Conservation (phyloP, 1,140 invertebrate species). For the Antheraea pernyi region DNA sequence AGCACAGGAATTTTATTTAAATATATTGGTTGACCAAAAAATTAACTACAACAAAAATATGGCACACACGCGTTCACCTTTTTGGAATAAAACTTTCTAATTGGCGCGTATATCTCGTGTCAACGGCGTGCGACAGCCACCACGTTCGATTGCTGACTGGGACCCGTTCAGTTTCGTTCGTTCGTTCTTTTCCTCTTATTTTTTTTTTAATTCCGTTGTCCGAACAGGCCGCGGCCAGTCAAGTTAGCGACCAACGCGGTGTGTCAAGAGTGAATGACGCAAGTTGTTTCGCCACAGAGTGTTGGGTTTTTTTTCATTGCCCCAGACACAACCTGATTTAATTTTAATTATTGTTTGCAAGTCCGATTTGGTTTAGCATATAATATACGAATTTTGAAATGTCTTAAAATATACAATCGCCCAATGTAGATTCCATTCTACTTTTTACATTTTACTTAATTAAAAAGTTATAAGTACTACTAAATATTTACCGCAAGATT, state of each 20-base stretch:
- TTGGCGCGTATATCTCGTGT: constrained; percentile 40
- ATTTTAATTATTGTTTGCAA: constrained; percentile 12
- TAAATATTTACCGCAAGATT: too few relatives aligned
- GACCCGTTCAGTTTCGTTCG: constrained; percentile 29
- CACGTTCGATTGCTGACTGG: constrained; percentile 54
- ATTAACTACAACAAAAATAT: constrained; percentile 29
- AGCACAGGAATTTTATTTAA: constrained; percentile 15
- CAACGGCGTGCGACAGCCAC: constrained; percentile 19
- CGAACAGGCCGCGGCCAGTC: constrained; percentile 24
- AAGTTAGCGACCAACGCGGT: constrained; percentile 41
- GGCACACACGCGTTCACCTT: not conserved
- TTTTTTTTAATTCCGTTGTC: constrained; percentile 29
- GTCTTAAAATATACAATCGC: not conserved
- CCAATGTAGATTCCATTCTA: too few relatives aligned
- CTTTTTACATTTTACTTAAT: too few relatives aligned
- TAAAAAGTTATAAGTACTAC: too few relatives aligned
- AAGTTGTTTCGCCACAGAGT: constrained; percentile 56
- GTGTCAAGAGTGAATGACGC: constrained; percentile 60
- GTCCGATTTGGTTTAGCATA: not conserved
- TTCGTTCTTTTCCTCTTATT: constrained; percentile 32
- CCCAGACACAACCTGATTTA: constrained; percentile 29
- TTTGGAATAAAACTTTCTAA: constrained; percentile 43
- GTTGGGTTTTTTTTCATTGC: constrained; percentile 61
- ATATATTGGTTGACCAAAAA: constrained; percentile 14
- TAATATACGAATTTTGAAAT: not conserved